Evolutionary conservation across 1,140 invertebrate genomes (phyloP), one percentile per base, ranked within the genome.

Genomic region (Cardiocondyla obscurior): DNA sequence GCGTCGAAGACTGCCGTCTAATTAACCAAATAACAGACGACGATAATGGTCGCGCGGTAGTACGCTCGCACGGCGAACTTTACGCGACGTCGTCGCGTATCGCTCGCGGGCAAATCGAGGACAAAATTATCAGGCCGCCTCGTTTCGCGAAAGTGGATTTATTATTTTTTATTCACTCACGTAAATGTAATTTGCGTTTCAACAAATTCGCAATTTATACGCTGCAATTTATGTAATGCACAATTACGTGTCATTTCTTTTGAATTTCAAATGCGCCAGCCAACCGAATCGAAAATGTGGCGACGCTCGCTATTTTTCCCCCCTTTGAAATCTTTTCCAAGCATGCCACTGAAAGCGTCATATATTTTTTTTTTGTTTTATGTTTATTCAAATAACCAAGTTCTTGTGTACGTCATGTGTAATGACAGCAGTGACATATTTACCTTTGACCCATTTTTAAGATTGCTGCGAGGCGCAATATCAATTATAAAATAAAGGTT

Each of bases 21-120:
- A 86, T 86, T 86, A 85, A 76, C 44, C 69, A 42, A 70, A 33
- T 72, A 51, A 65, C 60, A 65, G 44, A 79, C 62, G 64, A 65
- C 39, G 57, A 33, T 64, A 70, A 73, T 33, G 64, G 39, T 81
- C 53, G 73, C 57, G 72, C 42, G 55, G 39, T 49, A 76, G 58
- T 76, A 62, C 57, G 49, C 39, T 49, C 53, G 44, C 53, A 77
- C 16, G 22, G 60, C 60, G 42, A 69, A 53, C 16, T 67, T 79
- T 33, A 36, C 39, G 42, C n/a, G n/a, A n/a, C n/a, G 19, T 64
- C n/a, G 46, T 25, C 6, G 46, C 12, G 62, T 64, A 77, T 79
- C 74, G 60, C 42, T n/a, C n/a, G n/a, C 25, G 28, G 22, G 14
- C 25, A n/a, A 64, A 33, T 25, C n/a, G 16, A 46, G 19, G n/a